Evolutionary conservation across 2,888 invertebrate species (phyloP), one percentile per base, ranked within the genome.

Genomic region (Leptinotarsa tumamoca): DNA sequence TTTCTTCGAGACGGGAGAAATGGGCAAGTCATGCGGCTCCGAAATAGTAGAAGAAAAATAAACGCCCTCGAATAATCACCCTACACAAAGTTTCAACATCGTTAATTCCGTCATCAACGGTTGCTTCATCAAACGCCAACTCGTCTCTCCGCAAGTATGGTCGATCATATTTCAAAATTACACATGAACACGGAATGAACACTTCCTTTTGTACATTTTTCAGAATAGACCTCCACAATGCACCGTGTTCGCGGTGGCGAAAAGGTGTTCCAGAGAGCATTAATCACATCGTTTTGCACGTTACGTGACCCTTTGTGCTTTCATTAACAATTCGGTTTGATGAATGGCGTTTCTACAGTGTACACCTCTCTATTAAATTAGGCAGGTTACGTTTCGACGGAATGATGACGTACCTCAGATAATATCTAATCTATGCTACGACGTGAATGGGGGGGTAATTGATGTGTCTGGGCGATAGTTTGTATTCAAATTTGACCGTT

Each of bases 321-420:
- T 78, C 78, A 78, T 78, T 77, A 77, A 73, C 78, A 70, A 76
- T 78, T 78, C 71, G 66, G 72, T 54, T 67, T 78, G 78, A 78
- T 74, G 74, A 78, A 78, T 78, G 76, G 72, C 73, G 58, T 74
- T 74, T 58, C 67, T 73, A 70, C 73, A 67, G 71, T 68, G 72
- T 76, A 74, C 76, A 73, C 71, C 68, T 75, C 70, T 73, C 72
- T 67, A 78, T 74, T 76, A 67, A 79, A 76, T 78, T 72, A 76
- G 76, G 73, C 54, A 66, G 75, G 75, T 68, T 67, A 69, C 74
- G 56, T 50, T 72, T 72, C 61, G 51, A 63, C 58, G 33, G 27
- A 43, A 33, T 58, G 63, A 68, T n/a, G 68, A 67, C 67, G 50
- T 58, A 43, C 54, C 43, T 54, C 54, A 4, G 15, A 58, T 58